Evolutionary conservation across 2,797 vertebrate genomes (phyloP).

Genomic region (Alectoris magna): DNA sequence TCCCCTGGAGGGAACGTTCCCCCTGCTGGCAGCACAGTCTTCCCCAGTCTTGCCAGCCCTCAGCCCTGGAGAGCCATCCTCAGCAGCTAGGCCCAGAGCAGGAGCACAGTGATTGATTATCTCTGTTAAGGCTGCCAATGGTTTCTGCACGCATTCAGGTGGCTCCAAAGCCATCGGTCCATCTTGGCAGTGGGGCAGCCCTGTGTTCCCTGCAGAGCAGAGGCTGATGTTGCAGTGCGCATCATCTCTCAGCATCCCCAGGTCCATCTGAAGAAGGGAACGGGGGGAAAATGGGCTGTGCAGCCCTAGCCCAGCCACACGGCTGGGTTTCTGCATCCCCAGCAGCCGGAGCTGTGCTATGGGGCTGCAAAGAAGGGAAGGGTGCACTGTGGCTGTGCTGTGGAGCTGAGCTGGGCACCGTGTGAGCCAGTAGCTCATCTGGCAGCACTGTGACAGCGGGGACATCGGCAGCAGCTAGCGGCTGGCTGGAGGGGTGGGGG

Average conservation of each 20-base stretch:
- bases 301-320: neutral
- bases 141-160: neutral
- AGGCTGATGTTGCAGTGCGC: neutral
- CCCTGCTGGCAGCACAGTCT: accelerated
- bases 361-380: neutral
- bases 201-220: no score
- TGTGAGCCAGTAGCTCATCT: constrained; percentile 41
- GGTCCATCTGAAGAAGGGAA: neutral
- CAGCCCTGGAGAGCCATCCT: neutral
- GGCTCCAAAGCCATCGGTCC: neutral
- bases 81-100: neutral
- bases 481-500: constrained; percentile 4
- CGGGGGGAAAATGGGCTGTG: neutral
- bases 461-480: neutral
- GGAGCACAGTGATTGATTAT: constrained; percentile 13
- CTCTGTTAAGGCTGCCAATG: neutral
- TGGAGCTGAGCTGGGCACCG: accelerated
- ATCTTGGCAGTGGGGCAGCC: neutral
- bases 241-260: neutral
- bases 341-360: neutral
- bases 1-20: neutral
- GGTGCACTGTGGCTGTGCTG: neutral
- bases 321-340: neutral
- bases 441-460: neutral
- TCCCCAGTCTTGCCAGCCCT: accelerated